Evolutionary conservation across 53 echinoderm and acorn worm genomes (phyloP), one percentile per base, ranked within the genome.

Genomic region (Antedon mediterranea): DNA sequence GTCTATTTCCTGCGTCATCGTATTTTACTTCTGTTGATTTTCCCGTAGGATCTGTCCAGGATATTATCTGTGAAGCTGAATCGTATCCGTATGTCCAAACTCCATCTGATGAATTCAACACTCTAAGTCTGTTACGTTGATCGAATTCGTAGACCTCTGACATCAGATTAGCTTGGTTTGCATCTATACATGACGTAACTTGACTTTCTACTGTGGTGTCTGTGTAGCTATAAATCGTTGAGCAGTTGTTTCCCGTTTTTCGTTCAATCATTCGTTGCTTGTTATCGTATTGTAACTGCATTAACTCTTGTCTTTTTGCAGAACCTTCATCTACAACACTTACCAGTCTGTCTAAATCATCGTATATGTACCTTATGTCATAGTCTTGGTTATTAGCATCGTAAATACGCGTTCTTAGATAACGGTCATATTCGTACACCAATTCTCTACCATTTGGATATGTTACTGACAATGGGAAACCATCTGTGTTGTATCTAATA

Each of bases 31-130:
- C 33, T 0, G 76, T 71, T 31, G 72, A 77, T 30, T 81, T 81
- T 33, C 86, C 86, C 3, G 34, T 27, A 0, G 82, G 86, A 34
- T 85, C 86, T 11, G 31, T 78, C 86, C 86, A 85, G 0, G 77
- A 37, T n/a, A 43, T 71, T 30, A 85, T 15, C 43, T 85, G 86
- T 33, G 43, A 80, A n/a, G 86, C 78, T 23, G 80, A 81, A 76
- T 85, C 86, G 33, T 81, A 85, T 23, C 78, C 15, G 74, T 42
- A 75, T 26, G 72, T 34, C 86, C 86, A 85, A 15, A 57, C 71
- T 1, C 81, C 86, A 1, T 30, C 29, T 26, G 81, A 77, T 32
- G 81, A 72, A 73, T 85, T 81, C 37, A 81, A 73, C 34, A 31
- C 78, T 4, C 78, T 43, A 13, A 77, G n/a, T 29, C 77, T 73